phyloP scores from a whole-genome alignment of 1,140 invertebrate species.

The Ooceraea biroi region DNA sequence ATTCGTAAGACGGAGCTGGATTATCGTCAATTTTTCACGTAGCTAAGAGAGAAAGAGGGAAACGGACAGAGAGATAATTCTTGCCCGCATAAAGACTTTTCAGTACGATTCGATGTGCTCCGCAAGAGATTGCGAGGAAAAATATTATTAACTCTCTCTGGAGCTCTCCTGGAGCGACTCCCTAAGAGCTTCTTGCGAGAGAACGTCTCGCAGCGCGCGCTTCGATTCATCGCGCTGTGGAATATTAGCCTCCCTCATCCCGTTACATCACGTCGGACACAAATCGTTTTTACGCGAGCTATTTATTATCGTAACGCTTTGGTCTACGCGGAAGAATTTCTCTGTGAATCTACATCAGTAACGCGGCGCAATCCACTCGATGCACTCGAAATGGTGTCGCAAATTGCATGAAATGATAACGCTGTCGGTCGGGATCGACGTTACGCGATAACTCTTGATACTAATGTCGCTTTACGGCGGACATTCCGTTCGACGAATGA shows the following conservation, averaged over 20 bases:
- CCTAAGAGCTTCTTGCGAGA: too few species aligned
- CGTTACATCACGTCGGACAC: neutral
- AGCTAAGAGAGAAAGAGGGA: neutral
- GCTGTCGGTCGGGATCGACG: slow-evolving; percentile 36
- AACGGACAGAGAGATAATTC: too few species aligned
- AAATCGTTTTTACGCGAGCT: neutral
- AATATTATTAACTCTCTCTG: neutral
- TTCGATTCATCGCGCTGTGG: neutral
- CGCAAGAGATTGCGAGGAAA: neutral
- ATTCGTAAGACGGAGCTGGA: slow-evolving; percentile 44
- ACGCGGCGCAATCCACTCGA: slow-evolving; percentile 47
- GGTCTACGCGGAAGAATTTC: slow-evolving; percentile 33
- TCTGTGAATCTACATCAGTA: slow-evolving; percentile 55
- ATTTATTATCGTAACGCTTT: slow-evolving; percentile 42
- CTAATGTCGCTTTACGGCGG: slow-evolving; percentile 56
- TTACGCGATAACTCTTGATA: slow-evolving; percentile 61
- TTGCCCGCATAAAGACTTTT: too few species aligned
- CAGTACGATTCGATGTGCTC: neutral
- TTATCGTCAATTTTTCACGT: slow-evolving; percentile 41
- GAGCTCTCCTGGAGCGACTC: neutral
- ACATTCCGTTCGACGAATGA: slow-evolving; percentile 57
- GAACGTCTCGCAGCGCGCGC: too few species aligned
- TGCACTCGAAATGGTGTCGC: slow-evolving; percentile 33
- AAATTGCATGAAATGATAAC: slow-evolving; percentile 48
- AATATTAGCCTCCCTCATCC: neutral